A percentile compares a stretch with the other conserved stretches of the same genome.
Conservation (phyloP, 2,113 vertebrate species). For the Gobio gobio region DNA sequence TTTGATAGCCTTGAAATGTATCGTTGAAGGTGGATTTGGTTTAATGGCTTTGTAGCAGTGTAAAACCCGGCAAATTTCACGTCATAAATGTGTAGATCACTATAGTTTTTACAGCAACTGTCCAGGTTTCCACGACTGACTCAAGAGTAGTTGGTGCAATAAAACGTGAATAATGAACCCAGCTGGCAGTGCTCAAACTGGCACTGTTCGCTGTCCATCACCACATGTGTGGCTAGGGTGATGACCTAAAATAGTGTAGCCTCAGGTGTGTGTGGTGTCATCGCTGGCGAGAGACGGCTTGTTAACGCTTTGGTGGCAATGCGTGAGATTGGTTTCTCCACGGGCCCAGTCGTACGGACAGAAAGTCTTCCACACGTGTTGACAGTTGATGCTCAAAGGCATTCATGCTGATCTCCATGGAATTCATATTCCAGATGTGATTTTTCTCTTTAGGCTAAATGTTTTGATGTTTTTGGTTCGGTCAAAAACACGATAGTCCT, state of each 20-base stretch:
- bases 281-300: constrained; percentile 6
- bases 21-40: background rate
- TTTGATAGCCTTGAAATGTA: background rate
- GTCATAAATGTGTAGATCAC: constrained; percentile 1
- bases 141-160: background rate
- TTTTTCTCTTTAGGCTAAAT: background rate
- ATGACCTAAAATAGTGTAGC: constrained; percentile 1
- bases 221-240: background rate
- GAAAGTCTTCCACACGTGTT: background rate
- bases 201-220: background rate
- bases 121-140: background rate
- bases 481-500: background rate
- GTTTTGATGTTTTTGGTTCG: background rate
- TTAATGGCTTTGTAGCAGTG: background rate
- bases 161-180: constrained; percentile 13
- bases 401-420: background rate
- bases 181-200: constrained; percentile 18
- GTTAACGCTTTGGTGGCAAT: constrained; percentile 38
- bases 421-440: constrained; percentile 19
- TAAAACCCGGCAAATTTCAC: background rate
- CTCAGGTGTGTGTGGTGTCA: constrained; percentile 30
- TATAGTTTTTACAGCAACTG: background rate
- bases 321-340: constrained; percentile 18
- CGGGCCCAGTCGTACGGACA: background rate
- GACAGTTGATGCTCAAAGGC: background rate